Conservation (phyloP, 2,797 vertebrate species). For the Allobates femoralis region DNA sequence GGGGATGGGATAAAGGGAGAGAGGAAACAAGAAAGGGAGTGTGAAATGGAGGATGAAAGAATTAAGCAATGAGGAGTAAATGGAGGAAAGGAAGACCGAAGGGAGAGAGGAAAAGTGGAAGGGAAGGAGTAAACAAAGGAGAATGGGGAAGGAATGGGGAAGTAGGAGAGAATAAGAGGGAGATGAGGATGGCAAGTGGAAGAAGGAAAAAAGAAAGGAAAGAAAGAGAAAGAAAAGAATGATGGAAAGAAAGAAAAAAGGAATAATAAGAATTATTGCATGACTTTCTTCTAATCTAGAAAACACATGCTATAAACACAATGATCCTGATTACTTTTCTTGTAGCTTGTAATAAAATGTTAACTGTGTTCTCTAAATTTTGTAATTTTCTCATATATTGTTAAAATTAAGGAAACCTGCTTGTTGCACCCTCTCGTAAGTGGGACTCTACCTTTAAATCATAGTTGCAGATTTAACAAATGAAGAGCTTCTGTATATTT, state of each 20-base stretch:
- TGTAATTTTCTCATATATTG: conserved; percentile 12
- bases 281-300: background rate
- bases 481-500: conserved; percentile 57
- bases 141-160: background rate
- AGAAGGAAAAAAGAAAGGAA: background rate
- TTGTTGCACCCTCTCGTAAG: background rate
- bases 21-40: background rate
- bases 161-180: background rate
- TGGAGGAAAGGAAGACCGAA: background rate
- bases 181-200: background rate
- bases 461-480: conserved; percentile 39
- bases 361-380: conserved; percentile 1
- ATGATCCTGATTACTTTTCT: conserved; percentile 20
- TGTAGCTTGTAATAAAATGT: conserved; percentile 16
- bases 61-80: no score
- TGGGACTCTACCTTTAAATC: conserved; percentile 54
- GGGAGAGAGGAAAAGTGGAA: background rate
- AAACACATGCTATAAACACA: background rate
- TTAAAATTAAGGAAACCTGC: conserved; percentile 41
- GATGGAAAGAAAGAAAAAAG: background rate
- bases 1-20: no score
- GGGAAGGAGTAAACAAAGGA: no score
- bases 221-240: background rate
- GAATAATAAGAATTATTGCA: background rate
- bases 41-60: background rate